Evolutionary conservation across 2,797 vertebrate species (phyloP).

Genomic region (Triplophysa yarkandensis): DNA sequence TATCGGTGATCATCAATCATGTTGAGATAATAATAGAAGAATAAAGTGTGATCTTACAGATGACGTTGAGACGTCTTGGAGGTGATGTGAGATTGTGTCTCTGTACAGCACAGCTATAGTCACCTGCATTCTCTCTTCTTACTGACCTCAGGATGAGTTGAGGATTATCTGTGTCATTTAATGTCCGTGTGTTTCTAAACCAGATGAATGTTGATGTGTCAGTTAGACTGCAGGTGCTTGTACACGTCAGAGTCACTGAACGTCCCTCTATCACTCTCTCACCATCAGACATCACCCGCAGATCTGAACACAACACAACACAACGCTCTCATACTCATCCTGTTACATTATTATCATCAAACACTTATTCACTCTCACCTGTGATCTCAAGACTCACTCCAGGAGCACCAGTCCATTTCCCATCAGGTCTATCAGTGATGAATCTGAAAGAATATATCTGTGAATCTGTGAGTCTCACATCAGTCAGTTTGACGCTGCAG

Average conservation of each 20-base stretch:
- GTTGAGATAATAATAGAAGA: no score
- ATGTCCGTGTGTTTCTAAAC: conserved; percentile 27
- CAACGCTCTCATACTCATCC: not conserved
- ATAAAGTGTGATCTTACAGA: conserved; percentile 46
- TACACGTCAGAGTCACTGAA: conserved; percentile 39
- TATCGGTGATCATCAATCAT: no score
- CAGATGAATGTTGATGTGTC: conserved; percentile 46
- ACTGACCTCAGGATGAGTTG: conserved; percentile 10
- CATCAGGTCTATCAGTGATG: rapidly evolving
- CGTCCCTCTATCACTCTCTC: conserved; percentile 31
- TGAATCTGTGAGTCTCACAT: conserved; percentile 37
- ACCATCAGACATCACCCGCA: conserved; percentile 37
- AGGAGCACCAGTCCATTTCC: not conserved
- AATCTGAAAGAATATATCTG: conserved; percentile 8
- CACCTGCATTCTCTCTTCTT: conserved; percentile 32
- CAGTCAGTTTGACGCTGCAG: conserved; percentile 14
- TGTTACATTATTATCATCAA: not conserved
- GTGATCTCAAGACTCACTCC: conserved; percentile 42
- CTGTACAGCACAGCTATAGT: conserved; percentile 30
- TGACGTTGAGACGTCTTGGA: conserved; percentile 24
- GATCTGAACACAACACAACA: conserved; percentile 33
- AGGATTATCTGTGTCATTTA: conserved; percentile 9
- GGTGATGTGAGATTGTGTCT: not conserved
- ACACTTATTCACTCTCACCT: conserved; percentile 28
- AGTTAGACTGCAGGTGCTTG: conserved; percentile 47